Evolutionary conservation across 2,797 vertebrate genomes (phyloP), one percentile per base, ranked within the genome.

Genomic region (Micromesistius poutassou): DNA sequence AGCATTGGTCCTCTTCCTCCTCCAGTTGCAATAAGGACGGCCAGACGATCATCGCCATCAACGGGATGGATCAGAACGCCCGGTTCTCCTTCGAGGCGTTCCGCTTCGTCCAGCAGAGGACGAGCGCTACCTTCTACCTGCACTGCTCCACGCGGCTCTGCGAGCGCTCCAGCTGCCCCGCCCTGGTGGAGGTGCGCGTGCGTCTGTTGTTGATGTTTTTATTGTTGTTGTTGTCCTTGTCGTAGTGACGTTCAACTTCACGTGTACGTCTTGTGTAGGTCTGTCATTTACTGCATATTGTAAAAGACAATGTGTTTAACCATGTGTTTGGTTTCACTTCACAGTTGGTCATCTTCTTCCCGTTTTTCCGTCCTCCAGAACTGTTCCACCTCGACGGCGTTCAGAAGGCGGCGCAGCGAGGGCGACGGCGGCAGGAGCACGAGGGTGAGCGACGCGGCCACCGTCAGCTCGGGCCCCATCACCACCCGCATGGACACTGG

Each of bases 51-150:
- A 82, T 94, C 0, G 84, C 50, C 2, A 5, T 82, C 5, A 94
- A 94, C 0, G 93, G 94, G 8, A 10, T 74, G 25, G 62, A 86
- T 12, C 92, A 94, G 79, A 76, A 80, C 12, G 93, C 94, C 0
- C 91, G 84, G 16, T 94, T 94, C 84, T 93, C 92, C 2, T 94
- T 94, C 0, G 91, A 94, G 82, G 84, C 92, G 5, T 94, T 94
- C 77, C 91, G 92, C 71, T 94, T 94, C 10, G 10, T 91, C 28
- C 80, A 91, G 14, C 79, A 79, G 68, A 33, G 72, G 19, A 86
- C 88, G 1, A 22, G 90, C 33, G 93, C 93, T 30, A 93, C 88
- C 33, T 94, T 91, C 82, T 94, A 91, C 40, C 74, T 94, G 0
- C 92, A 94, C 88, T 94, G 93, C 72, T 77, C 84, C 83, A 93